phyloP scores from a whole-genome alignment of 2,888 invertebrate genomes.

The Sphecodes monilicornis region DNA sequence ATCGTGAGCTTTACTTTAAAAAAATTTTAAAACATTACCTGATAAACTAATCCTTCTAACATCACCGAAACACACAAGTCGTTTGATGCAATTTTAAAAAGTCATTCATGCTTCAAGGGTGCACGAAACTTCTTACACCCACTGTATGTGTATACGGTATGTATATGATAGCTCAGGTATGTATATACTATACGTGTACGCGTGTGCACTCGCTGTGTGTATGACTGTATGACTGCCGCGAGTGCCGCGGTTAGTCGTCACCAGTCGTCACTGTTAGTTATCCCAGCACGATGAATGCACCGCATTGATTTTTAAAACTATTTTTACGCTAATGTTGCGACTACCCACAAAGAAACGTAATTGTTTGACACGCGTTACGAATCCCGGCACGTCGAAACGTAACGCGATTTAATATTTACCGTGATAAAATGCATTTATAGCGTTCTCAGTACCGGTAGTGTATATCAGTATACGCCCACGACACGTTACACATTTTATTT shows the following conservation, averaged over 20 bases:
- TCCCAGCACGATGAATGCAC: slow-evolving; percentile 35
- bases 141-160: neutral
- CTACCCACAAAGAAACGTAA: slow-evolving; percentile 22
- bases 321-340: slow-evolving; percentile 17
- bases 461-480: slow-evolving; percentile 54
- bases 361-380: neutral
- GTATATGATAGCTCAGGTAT: slow-evolving; percentile 7
- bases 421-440: slow-evolving; percentile 28
- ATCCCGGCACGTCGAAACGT: neutral
- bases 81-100: too few species aligned
- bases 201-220: neutral
- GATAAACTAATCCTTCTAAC: too few species aligned
- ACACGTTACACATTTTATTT: slow-evolving; percentile 23
- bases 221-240: too few species aligned
- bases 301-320: slow-evolving; percentile 40
- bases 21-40: too few species aligned
- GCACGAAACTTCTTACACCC: too few species aligned
- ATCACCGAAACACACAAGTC: too few species aligned
- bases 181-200: neutral
- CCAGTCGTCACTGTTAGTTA: slow-evolving; percentile 44
- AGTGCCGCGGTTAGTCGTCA: slow-evolving; percentile 23
- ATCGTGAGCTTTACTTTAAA: too few species aligned
- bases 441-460: slow-evolving; percentile 47
- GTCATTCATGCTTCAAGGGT: too few species aligned
- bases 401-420: slow-evolving; percentile 11